Evolutionary conservation across 2,888 invertebrate species (phyloP).

Genomic region (Kryphioiulus occultus): DNA sequence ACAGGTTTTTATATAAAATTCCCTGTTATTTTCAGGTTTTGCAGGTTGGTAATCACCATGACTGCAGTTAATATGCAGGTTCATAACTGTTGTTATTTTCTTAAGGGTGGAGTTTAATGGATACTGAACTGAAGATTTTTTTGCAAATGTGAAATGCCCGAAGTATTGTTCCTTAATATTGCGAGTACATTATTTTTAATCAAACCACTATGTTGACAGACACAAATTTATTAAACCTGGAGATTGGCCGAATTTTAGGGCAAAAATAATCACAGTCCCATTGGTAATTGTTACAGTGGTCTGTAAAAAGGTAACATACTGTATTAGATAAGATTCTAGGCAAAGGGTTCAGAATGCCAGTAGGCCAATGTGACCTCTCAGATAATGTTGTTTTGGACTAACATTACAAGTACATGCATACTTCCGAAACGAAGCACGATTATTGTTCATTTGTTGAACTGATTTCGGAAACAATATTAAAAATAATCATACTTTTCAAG

Average conservation of each 20-base stretch:
- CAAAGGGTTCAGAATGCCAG: background rate
- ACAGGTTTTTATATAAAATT: too few species aligned
- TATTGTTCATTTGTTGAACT: background rate
- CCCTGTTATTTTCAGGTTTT: too few species aligned
- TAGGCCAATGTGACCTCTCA: conserved; percentile 15
- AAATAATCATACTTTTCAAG: too few species aligned
- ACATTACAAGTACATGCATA: background rate
- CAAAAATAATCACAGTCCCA: background rate
- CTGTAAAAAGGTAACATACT: background rate
- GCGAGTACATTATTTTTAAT: background rate
- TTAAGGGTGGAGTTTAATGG: too few species aligned
- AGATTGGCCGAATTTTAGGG: background rate
- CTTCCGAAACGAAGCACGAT: background rate
- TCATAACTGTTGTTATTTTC: too few species aligned
- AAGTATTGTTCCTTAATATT: background rate
- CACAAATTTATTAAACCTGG: too few species aligned
- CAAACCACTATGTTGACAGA: too few species aligned
- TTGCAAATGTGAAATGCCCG: background rate
- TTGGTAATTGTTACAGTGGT: background rate
- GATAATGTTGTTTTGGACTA: background rate
- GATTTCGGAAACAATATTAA: too few species aligned
- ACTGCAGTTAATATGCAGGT: too few species aligned
- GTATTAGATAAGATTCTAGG: background rate
- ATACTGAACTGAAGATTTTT: too few species aligned
- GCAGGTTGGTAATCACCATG: too few species aligned